A percentile compares a stretch with the other conserved stretches of the same genome.
Evolutionary conservation across 2,888 invertebrate genomes (phyloP).

Genomic region (Folsomia manolachei): DNA sequence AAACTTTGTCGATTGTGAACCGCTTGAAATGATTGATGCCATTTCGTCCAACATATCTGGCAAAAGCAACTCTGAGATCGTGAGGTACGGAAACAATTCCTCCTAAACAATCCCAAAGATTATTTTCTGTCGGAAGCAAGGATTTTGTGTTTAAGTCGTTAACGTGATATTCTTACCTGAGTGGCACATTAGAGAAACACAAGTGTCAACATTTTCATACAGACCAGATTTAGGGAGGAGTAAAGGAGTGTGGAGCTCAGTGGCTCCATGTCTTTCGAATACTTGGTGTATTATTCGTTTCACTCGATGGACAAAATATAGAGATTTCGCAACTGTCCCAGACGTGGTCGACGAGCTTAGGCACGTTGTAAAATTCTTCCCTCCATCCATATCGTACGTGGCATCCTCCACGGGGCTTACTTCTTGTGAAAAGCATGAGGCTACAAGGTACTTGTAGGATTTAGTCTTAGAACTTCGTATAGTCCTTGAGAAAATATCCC

Average conservation of each 20-base stretch:
- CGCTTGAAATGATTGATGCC: slow-evolving; percentile 74
- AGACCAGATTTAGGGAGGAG: slow-evolving; percentile 70
- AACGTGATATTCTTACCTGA: no score
- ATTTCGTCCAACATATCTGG: slow-evolving; percentile 76
- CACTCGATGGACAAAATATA: slow-evolving; percentile 40
- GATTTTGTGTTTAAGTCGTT: slow-evolving; percentile 52
- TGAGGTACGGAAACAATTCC: slow-evolving; percentile 79
- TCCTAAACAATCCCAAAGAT: no score
- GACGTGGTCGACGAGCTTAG: slow-evolving; percentile 6
- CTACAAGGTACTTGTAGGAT: slow-evolving; percentile 69
- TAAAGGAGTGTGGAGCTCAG: slow-evolving; percentile 73
- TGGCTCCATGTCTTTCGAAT: slow-evolving; percentile 76
- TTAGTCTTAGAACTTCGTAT: slow-evolving; percentile 76
- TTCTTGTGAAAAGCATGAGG: slow-evolving; percentile 62
- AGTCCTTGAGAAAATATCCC: slow-evolving; percentile 77
- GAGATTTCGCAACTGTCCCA: slow-evolving; percentile 21
- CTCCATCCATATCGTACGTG: slow-evolving; percentile 64
- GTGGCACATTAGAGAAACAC: slow-evolving; percentile 79
- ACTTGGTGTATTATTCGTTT: slow-evolving; percentile 39
- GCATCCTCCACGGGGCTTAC: slow-evolving; percentile 69
- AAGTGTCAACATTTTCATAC: slow-evolving; percentile 61
- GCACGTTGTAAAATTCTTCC: not conserved
- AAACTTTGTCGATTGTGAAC: slow-evolving; percentile 83
- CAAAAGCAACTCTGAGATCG: slow-evolving; percentile 77
- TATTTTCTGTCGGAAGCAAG: slow-evolving; percentile 61